Evolutionary conservation across 2,888 invertebrate genomes (phyloP).

Genomic region (Ormyrus thymus): DNA sequence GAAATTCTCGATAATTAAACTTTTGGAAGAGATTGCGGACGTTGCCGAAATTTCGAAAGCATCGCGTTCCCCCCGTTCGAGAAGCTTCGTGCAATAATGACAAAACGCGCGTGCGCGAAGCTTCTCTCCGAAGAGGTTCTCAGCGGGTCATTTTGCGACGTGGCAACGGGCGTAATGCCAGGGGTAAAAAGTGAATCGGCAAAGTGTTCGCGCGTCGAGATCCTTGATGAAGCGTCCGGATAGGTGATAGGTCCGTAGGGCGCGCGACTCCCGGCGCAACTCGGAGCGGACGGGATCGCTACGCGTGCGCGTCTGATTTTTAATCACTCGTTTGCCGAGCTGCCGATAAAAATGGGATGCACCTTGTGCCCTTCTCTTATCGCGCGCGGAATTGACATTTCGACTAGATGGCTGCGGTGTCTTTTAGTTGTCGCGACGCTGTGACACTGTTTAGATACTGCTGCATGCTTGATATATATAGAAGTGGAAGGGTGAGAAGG

Average conservation of each 20-base stretch:
- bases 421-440: too few species aligned
- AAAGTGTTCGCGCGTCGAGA: neutral
- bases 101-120: too few species aligned
- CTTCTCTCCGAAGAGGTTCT: too few species aligned
- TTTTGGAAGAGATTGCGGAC: too few species aligned
- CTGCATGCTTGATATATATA: too few species aligned
- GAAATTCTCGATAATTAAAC: too few species aligned
- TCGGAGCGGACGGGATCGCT: neutral
- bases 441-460: too few species aligned
- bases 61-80: too few species aligned
- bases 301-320: neutral
- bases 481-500: too few species aligned
- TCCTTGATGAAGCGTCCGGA: neutral
- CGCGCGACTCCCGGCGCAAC: neutral
- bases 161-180: neutral
- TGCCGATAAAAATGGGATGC: too few species aligned
- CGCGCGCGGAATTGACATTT: neutral
- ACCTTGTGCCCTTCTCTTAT: neutral
- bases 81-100: neutral
- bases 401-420: neutral
- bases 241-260: neutral
- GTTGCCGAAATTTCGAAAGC: too few species aligned
- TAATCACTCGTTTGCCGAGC: neutral
- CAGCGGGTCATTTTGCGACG: too few species aligned
- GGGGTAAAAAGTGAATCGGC: neutral